phyloP scores from a whole-genome alignment of 2,888 invertebrate genomes.

The Chrysopilus asiliformis region DNA sequence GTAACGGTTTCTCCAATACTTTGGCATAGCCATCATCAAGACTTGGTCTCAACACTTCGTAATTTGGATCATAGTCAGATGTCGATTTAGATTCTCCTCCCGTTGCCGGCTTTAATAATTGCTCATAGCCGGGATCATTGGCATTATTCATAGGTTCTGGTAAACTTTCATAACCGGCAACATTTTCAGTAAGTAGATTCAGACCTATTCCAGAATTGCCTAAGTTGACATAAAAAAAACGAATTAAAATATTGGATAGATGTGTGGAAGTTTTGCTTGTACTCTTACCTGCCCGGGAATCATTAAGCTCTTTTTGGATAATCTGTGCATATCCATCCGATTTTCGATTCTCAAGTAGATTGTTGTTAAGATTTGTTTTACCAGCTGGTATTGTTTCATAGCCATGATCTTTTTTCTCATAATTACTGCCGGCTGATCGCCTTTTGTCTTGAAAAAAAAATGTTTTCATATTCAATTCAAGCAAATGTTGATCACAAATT shows the following conservation, averaged over 20 bases:
- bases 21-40: conserved; percentile 35
- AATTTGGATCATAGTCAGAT: conserved; percentile 61
- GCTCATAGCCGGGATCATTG: conserved; percentile 62
- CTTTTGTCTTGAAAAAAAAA: no score
- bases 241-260: no score
- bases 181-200: conserved; percentile 4
- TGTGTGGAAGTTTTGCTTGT: no score
- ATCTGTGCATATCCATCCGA: conserved; percentile 34
- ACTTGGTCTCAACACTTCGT: conserved; percentile 52
- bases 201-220: no score
- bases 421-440: conserved; percentile 33
- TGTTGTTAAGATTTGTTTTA: conserved; percentile 19
- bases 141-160: conserved; percentile 43
- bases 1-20: conserved; percentile 26
- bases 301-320: conserved; percentile 4
- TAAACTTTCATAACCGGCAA: conserved; percentile 25
- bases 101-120: conserved; percentile 34
- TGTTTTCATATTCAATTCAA: no score
- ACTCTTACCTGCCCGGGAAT: conserved; percentile 7
- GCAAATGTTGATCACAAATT: no score
- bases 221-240: no score
- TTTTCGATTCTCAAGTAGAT: conserved; percentile 26
- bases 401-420: conserved; percentile 42
- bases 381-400: conserved; percentile 44
- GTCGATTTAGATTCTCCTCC: conserved; percentile 34